Evolutionary conservation across 1,140 invertebrate species (phyloP).

Genomic region (Drosophila ohnishii): DNA sequence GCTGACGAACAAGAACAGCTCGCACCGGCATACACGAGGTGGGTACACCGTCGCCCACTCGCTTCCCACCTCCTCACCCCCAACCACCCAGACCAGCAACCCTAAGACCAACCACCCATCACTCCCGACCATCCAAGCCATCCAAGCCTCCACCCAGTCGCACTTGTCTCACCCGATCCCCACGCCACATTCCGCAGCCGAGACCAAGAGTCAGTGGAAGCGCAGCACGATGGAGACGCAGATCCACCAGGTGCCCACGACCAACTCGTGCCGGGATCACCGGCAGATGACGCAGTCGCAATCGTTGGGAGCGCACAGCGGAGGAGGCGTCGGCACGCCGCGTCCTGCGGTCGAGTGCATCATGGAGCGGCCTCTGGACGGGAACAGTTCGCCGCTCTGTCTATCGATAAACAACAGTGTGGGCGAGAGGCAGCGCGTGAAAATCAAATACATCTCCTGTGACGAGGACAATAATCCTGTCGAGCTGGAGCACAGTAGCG

Average conservation of each 20-base stretch:
- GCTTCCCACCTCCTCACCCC: slow-evolving; percentile 24
- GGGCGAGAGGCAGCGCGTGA: slow-evolving; percentile 67
- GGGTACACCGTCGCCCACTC: slow-evolving; percentile 42
- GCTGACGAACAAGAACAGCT: slow-evolving; percentile 69
- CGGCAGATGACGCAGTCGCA: slow-evolving; percentile 19
- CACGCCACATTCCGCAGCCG: slow-evolving; percentile 50
- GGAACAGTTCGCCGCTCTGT: slow-evolving; percentile 70
- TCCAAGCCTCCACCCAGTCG: slow-evolving; percentile 4
- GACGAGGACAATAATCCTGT: slow-evolving; percentile 82
- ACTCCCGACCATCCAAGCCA: slow-evolving; percentile 13
- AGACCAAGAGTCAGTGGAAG: slow-evolving; percentile 76
- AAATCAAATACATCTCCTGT: slow-evolving; percentile 81
- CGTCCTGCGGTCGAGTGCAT: slow-evolving; percentile 62
- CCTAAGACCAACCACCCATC: slow-evolving; percentile 1
- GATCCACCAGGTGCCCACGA: slow-evolving; percentile 68
- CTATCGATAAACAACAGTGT: slow-evolving; percentile 68
- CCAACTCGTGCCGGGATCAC: slow-evolving; percentile 51
- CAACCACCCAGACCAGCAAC: slow-evolving; percentile 17
- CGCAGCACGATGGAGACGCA: slow-evolving; percentile 82
- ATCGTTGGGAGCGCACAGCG: neutral
- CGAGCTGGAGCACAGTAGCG: slow-evolving; percentile 54
- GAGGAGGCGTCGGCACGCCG: slow-evolving; percentile 1
- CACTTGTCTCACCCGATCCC: slow-evolving; percentile 22
- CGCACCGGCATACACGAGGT: slow-evolving; percentile 68
- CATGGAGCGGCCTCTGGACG: slow-evolving; percentile 56